Conservation (phyloP, 2,113 vertebrate genomes). For the Lophius piscatorius region DNA sequence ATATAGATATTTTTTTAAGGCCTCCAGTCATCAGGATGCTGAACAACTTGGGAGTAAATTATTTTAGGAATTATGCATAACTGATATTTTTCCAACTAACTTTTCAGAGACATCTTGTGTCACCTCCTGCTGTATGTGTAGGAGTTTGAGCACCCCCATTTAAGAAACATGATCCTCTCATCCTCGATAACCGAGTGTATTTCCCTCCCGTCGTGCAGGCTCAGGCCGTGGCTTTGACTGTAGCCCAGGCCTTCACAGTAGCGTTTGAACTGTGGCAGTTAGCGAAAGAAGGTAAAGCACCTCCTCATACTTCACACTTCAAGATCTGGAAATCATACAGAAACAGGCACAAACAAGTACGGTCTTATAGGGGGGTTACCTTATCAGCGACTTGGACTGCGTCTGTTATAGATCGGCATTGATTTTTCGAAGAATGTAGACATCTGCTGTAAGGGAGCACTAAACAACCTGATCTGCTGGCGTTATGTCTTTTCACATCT, state of each 20-base stretch:
- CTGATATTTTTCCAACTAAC: too few species aligned
- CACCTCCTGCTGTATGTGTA: too few species aligned
- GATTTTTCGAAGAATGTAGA: neutral
- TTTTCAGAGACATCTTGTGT: too few species aligned
- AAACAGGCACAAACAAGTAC: too few species aligned
- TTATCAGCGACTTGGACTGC: conserved; percentile 16
- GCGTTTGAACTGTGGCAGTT: conserved; percentile 95
- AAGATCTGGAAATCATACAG: neutral
- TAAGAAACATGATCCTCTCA: too few species aligned
- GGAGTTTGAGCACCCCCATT: too few species aligned
- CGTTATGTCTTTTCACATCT: conserved; percentile 10
- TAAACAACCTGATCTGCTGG: neutral
- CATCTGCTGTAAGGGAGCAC: neutral
- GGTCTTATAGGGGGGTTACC: neutral
- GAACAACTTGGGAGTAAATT: too few species aligned
- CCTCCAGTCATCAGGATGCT: too few species aligned
- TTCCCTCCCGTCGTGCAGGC: conserved; percentile 80
- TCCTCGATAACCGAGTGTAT: neutral
- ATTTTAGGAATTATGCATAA: too few species aligned
- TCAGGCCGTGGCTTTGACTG: conserved; percentile 92
- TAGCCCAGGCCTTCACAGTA: conserved; percentile 93
- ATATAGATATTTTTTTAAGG: too few species aligned
- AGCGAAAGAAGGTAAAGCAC: conserved; percentile 87
- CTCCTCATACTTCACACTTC: neutral
- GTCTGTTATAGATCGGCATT: neutral